phyloP scores from a whole-genome alignment of 2,888 invertebrate genomes.

The Drosophila prolongata region DNA sequence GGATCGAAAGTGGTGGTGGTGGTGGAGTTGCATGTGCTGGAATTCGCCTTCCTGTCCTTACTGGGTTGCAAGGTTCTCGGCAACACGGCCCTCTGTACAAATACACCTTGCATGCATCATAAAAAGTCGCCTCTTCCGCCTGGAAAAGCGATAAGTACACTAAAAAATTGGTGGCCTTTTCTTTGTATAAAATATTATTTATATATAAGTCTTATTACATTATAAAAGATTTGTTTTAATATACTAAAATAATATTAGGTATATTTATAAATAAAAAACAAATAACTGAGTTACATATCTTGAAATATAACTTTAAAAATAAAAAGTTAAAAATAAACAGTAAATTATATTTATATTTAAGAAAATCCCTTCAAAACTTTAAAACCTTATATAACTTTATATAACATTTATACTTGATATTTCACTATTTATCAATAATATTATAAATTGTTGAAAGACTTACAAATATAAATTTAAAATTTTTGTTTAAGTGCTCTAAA shows the following conservation, averaged over 20 bases:
- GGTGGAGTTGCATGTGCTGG: conserved; percentile 43
- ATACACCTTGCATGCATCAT: conserved; percentile 67
- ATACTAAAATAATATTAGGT: no score
- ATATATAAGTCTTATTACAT: no score
- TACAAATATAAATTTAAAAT: no score
- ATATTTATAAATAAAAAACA: no score
- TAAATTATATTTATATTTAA: no score
- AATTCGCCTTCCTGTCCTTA: conserved; percentile 38
- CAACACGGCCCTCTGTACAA: conserved; percentile 59
- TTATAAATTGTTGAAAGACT: no score
- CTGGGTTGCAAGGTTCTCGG: conserved; percentile 38
- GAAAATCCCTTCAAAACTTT: no score
- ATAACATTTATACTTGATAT: no score
- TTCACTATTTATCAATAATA: background rate
- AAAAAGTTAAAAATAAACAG: no score
- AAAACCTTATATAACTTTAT: no score
- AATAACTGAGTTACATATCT: no score
- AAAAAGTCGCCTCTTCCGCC: conserved; percentile 59
- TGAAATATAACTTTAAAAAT: background rate
- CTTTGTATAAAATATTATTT: background rate
- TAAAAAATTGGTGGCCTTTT: background rate
- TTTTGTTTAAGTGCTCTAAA: conserved; percentile 37
- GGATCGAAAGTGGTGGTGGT: conserved; percentile 6
- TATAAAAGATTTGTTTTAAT: no score
- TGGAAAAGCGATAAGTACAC: conserved; percentile 62